These are phyloP conservation scores for Lophura nycthemera DNA, from an alignment of 2,113 vertebrate genomes.

Conservation along the genomic window DNA sequence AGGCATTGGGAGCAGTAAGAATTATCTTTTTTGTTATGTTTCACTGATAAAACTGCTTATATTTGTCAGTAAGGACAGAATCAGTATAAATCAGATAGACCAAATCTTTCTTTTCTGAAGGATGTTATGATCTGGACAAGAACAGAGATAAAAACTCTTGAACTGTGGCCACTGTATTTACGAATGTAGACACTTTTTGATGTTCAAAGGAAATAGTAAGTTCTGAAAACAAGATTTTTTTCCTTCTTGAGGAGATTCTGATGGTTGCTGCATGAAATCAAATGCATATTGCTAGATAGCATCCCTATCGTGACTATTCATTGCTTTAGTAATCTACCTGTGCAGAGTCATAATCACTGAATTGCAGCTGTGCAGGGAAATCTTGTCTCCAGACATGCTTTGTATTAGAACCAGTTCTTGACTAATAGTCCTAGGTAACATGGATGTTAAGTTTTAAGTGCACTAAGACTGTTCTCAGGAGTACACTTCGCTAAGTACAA, in stretches of 20 bases:
- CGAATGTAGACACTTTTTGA: background rate
- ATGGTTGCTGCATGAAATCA: background rate
- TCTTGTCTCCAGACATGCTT: rapidly evolving
- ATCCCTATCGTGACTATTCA: rapidly evolving
- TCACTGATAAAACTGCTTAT: background rate
- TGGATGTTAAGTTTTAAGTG: background rate
- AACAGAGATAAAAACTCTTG: background rate
- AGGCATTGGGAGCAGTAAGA: background rate
- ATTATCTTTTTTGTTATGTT: background rate
- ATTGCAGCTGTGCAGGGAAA: background rate
- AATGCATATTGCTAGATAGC: background rate
- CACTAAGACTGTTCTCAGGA: background rate
- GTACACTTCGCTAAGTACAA: rapidly evolving
- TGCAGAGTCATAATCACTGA: background rate
- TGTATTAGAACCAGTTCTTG: background rate
- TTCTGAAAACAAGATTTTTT: background rate
- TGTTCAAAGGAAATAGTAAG: background rate
- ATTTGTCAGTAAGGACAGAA: background rate
- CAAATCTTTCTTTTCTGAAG: background rate
- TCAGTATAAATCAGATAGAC: background rate
- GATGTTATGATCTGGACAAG: background rate
- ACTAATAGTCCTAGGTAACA: background rate
- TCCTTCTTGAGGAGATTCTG: background rate
- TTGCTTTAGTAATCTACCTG: background rate
- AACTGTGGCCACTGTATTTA: background rate